These are phyloP conservation scores for Columba livia DNA, from an alignment of 2,113 vertebrate genomes.

Conservation along the genomic window DNA sequence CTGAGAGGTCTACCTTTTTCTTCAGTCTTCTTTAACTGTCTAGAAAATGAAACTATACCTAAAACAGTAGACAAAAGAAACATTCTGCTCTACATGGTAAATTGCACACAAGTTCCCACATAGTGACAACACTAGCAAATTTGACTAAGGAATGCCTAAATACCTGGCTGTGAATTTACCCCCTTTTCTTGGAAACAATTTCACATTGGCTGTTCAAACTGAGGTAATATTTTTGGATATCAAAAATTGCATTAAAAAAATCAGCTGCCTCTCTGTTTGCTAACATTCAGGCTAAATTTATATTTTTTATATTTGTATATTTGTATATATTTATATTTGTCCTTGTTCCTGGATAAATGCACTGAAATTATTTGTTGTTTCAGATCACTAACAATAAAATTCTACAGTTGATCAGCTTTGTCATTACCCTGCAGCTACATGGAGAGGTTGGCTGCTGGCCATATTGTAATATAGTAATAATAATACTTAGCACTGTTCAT, in stretches of 20 bases:
- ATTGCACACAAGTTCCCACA: background rate
- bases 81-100: background rate
- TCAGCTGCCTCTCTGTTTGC: background rate
- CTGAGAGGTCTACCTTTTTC: background rate
- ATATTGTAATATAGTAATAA: conserved; percentile 64
- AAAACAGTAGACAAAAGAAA: background rate
- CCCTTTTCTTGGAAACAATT: background rate
- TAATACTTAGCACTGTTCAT: conserved; percentile 61
- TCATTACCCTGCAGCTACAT: conserved; percentile 35
- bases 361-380: conserved; percentile 1
- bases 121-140: background rate
- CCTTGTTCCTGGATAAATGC: background rate
- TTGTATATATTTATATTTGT: background rate
- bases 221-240: background rate
- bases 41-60: background rate
- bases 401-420: conserved; percentile 31
- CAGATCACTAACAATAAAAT: conserved; percentile 34
- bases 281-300: background rate
- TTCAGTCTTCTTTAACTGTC: background rate
- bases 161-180: background rate
- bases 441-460: conserved; percentile 58
- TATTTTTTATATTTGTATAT: background rate
- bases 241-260: background rate
- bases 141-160: background rate
- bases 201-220: background rate